These are phyloP conservation scores for Ormyrus labotus DNA, from an alignment of 2,888 invertebrate species.

Conservation along the genomic window DNA sequence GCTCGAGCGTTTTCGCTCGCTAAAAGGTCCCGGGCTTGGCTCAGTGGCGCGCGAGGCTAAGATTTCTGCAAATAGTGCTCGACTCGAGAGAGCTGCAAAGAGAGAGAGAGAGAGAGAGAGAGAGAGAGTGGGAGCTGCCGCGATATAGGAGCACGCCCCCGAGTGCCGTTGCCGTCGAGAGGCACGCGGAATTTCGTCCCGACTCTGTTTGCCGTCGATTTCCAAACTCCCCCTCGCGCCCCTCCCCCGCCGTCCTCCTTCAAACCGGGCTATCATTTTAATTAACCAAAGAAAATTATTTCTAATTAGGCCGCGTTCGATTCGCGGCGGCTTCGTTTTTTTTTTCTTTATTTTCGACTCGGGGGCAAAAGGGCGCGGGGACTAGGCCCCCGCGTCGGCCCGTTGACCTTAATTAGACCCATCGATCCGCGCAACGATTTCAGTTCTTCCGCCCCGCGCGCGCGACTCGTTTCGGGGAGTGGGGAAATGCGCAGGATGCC, in stretches of 20 bases:
- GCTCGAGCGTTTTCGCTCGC: conserved; percentile 27
- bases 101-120: conserved; percentile 20
- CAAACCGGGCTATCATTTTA: conserved; percentile 12
- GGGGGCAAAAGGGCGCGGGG: neutral
- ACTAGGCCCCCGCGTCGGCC: neutral
- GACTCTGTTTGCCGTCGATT: conserved; percentile 62
- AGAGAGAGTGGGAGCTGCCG: neutral
- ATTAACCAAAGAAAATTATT: conserved; percentile 41
- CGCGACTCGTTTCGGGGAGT: neutral
- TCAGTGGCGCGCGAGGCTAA: conserved; percentile 19
- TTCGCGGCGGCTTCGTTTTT: neutral
- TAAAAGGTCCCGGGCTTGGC: conserved; percentile 26
- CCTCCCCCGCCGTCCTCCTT: neutral
- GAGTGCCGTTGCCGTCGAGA: neutral
- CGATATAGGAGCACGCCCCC: neutral
- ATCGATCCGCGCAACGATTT: conserved; percentile 23
- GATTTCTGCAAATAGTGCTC: conserved; percentile 61
- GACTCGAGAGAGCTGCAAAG: conserved; percentile 43
- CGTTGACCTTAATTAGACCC: conserved; percentile 44
- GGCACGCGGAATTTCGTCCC: neutral
- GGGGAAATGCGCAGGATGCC: neutral
- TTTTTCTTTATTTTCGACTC: neutral
- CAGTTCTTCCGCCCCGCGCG: neutral
- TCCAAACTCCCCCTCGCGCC: conserved; percentile 52
- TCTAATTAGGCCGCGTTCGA: conserved; percentile 40